A percentile compares a stretch with the other conserved stretches of the same genome.
Conservation (phyloP, 1,140 invertebrate genomes). For the Drosophila malerkotliana region DNA sequence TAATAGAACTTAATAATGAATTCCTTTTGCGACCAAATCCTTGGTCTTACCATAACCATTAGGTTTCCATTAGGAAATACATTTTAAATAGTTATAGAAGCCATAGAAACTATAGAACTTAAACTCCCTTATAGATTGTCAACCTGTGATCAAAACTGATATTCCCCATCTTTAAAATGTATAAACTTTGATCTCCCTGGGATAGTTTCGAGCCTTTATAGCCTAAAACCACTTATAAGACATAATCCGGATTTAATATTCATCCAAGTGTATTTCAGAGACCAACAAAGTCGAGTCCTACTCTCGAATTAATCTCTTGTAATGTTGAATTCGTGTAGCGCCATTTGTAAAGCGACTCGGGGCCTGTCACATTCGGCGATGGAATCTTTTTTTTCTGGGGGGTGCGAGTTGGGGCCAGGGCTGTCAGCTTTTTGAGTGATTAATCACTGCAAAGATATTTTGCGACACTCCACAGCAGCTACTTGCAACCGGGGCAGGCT, state of each 20-base stretch:
- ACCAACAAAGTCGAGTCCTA: conserved; percentile 5
- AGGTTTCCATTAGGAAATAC: too few relatives aligned
- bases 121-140: too few relatives aligned
- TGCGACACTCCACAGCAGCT: conserved; percentile 64
- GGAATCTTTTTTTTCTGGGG: conserved; percentile 1
- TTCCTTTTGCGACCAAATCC: too few relatives aligned
- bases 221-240: not conserved
- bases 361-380: conserved; percentile 27
- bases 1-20: too few relatives aligned
- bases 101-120: too few relatives aligned
- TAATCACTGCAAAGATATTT: conserved; percentile 71
- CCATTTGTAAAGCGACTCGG: conserved; percentile 69
- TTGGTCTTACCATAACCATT: too few relatives aligned
- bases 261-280: not conserved
- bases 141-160: too few relatives aligned
- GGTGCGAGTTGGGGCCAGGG: not conserved
- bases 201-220: too few relatives aligned
- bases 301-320: conserved; percentile 41
- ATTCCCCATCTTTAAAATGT: too few relatives aligned
- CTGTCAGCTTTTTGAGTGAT: conserved; percentile 74
- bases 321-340: conserved; percentile 67
- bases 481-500: conserved; percentile 60
- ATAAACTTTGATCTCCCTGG: too few relatives aligned
- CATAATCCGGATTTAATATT: not conserved
- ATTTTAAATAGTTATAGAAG: too few relatives aligned